phyloP scores from a whole-genome alignment of 1,140 invertebrate species.

The Orchestia grillus region DNA sequence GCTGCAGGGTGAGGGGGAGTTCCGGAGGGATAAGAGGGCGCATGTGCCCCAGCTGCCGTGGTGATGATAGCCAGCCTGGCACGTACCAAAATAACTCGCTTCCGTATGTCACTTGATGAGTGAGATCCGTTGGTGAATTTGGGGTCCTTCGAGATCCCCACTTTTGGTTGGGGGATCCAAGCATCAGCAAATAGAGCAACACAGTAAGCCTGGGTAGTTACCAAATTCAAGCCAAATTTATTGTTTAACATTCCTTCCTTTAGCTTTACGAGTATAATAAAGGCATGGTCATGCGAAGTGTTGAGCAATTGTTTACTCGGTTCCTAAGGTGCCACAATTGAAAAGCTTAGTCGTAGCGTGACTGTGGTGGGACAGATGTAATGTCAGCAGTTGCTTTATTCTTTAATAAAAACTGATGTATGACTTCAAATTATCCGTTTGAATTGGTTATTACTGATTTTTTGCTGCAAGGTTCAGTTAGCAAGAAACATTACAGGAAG shows the following conservation, averaged over 20 bases:
- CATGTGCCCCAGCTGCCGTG: not conserved
- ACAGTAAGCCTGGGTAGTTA: not conserved
- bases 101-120: slow-evolving; percentile 4
- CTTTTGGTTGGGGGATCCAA: not conserved
- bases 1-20: not conserved
- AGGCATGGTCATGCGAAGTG: not conserved
- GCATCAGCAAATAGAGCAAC: not conserved
- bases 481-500: no score
- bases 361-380: no score
- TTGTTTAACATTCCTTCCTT: not conserved
- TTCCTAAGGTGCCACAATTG: not conserved
- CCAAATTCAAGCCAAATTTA: not conserved
- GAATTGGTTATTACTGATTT: no score
- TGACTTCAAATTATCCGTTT: no score
- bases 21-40: slow-evolving; percentile 1
- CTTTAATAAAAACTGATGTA: no score
- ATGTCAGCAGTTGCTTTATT: no score
- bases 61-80: not conserved
- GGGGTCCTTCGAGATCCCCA: not conserved
- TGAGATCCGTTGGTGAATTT: not conserved
- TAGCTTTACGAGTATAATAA: not conserved
- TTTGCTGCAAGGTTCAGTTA: no score
- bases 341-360: no score
- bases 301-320: not conserved
- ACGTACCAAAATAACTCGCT: slow-evolving; percentile 40